Evolutionary conservation across 2,113 vertebrate species (phyloP), one percentile per base, ranked within the genome.

Genomic region (Herpetotheres cachinnans): DNA sequence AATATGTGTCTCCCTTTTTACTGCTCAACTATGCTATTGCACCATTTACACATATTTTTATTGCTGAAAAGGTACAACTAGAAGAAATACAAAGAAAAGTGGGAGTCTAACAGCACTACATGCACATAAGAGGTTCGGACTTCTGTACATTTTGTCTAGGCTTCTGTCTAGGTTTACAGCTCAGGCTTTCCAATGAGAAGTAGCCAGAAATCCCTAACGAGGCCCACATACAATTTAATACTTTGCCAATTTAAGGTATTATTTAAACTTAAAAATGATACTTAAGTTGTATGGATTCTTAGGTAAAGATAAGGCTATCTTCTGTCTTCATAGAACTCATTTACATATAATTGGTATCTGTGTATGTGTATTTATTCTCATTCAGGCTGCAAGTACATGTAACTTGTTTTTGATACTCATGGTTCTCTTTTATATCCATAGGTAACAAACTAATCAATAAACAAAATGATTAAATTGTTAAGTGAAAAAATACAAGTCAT

Each of bases 61-160:
- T 71, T 1, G 1, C 7, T 65, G 24, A 65, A 82, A 92, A 58
- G 29, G 3, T n/a, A 42, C 38, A 58, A 52, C 7, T 49, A 18
- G 8, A 40, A 58, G 22, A 79, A 76, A 46, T 30, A 16, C 4
- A 30, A 65, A 38, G 24, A 9, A 55, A 67, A 89, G 3, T 8
- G 76, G 6, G 3, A 55, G 17, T 47, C 50, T 56, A 65, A 47
- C 19, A 46, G 3, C 5, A 74, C 2, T 1, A 1, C 3, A 16
- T 5, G 9, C 0, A 0, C 7, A 5, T 26, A 74, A 74, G 6
- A 13, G 21, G 27, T 44, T 74, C 4, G 10, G 12, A 12, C 8
- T 34, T 62, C 14, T 52, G 11, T 42, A 50, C 27, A 10, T 21
- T 89, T 30, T 90, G 2, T 17, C 25, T 17, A 19, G 6, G 9